Percentiles rank a stretch among this genome's conserved stretches.
These are phyloP conservation scores for Entomobrya multifasciata DNA, from an alignment of 2,888 invertebrate genomes.

Conservation along the genomic window DNA sequence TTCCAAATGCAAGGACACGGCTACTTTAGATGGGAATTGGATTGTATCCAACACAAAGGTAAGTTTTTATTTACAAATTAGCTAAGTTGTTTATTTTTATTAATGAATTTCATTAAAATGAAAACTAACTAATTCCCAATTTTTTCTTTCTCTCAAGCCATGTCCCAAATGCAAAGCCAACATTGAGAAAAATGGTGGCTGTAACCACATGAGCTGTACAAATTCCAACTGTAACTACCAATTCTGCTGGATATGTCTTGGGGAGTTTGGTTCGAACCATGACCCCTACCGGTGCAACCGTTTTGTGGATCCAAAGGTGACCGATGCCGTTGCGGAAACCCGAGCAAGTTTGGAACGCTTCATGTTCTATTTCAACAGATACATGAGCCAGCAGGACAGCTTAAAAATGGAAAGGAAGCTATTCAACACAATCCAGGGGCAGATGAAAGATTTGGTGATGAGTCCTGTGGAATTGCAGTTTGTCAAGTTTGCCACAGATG, in stretches of 20 bases:
- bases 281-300: slow-evolving; percentile 99
- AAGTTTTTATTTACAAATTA: no score
- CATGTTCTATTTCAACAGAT: slow-evolving; percentile 83
- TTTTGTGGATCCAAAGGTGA: slow-evolving; percentile 89
- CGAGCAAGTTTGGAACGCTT: slow-evolving; percentile 84
- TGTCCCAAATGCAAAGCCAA: no score
- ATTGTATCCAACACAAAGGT: no score
- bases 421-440: slow-evolving; percentile 83
- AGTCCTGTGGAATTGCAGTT: no score
- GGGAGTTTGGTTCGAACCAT: slow-evolving; percentile 99
- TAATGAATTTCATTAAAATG: no score
- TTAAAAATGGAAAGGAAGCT: slow-evolving; percentile 84
- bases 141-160: no score
- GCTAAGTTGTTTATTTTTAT: no score
- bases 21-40: no score
- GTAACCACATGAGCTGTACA: no score
- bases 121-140: no score
- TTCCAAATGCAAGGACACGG: no score
- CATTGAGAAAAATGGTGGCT: no score
- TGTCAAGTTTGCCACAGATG: neutral
- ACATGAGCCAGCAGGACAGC: slow-evolving; percentile 84
- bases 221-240: slow-evolving; percentile 93
- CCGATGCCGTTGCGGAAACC: slow-evolving; percentile 81
- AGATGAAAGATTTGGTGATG: slow-evolving; percentile 82
- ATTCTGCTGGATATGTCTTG: slow-evolving; percentile 99